Evolutionary conservation across 1,140 invertebrate species (phyloP), one percentile per base, ranked within the genome.

Genomic region (Caenorhabditis latens): DNA sequence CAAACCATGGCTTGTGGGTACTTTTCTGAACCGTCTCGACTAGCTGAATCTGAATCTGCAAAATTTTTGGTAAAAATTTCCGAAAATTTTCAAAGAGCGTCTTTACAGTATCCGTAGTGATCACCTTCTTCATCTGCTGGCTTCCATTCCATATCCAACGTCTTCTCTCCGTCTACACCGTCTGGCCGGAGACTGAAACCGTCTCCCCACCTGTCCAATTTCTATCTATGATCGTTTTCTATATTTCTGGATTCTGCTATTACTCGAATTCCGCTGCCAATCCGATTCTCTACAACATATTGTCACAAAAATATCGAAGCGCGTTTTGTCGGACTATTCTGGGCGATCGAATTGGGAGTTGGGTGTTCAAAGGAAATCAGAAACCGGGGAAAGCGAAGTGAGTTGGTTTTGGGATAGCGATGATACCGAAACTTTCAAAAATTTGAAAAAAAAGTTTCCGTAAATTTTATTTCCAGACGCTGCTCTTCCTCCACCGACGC

Each of bases 81-180:
- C n/a, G n/a, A n/a, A n/a, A n/a, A n/a, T n/a, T n/a, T n/a, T n/a
- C n/a, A n/a, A n/a, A n/a, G n/a, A n/a, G n/a, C n/a, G n/a, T n/a
- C n/a, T n/a, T 88, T 82, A 11, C 50, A 98, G 96, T 97, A 88
- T 96, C 96, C 32, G 96, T 98, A 42, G 96, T 97, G 43, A 95
- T 97, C 61, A 96, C 96, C 16, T 98, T 98, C 94, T 97, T 97
- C 94, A 94, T 97, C 21, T 97, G 96, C 93, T 97, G 96, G 96
- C 96, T 96, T 4, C 96, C 96, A n/a, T 97, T 97, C 93, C 96
- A 97, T 92, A 95, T 95, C 40, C 96, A 97, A 93, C 93, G 96
- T 21, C 93, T 97, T 21, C 94, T 96, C 1, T 87, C 89, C 19
- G 79, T 90, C 24, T 82, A 84, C 53, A 86, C 88, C 32, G 86